phyloP scores from a whole-genome alignment of 1,140 invertebrate species.

The Ceratosolen fusciceps region DNA sequence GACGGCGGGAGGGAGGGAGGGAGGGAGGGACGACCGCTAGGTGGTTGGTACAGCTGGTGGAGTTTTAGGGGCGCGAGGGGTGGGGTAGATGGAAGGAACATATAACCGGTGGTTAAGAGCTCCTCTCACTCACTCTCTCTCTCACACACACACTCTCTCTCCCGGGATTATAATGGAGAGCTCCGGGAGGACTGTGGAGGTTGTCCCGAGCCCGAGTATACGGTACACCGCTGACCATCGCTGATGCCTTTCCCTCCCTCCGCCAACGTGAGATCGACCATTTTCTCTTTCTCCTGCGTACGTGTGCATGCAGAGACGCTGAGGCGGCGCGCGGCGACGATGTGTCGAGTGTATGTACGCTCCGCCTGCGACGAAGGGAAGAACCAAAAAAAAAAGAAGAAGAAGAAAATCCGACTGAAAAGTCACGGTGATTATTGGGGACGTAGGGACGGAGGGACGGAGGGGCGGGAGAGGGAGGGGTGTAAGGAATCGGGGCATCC shows the following conservation, averaged over 20 bases:
- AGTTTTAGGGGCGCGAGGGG: background rate
- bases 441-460: background rate
- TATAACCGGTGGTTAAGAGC: slow-evolving; percentile 34
- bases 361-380: slow-evolving; percentile 45
- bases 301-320: slow-evolving; percentile 44
- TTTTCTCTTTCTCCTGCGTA: slow-evolving; percentile 43
- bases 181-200: too few species aligned
- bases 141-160: too few species aligned
- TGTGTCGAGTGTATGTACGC: slow-evolving; percentile 59
- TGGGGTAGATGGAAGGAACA: background rate
- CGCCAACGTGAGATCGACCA: background rate
- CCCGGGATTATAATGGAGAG: too few species aligned
- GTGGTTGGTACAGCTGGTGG: too few species aligned
- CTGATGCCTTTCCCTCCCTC: background rate
- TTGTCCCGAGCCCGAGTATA: slow-evolving; percentile 39
- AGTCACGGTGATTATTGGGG: background rate
- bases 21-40: background rate
- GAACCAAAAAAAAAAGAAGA: slow-evolving; percentile 29
- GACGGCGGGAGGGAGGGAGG: background rate
- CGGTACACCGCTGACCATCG: slow-evolving; percentile 18
- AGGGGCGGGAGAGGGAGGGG: background rate
- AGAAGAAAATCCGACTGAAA: slow-evolving; percentile 21
- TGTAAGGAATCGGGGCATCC: background rate
- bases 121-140: background rate
- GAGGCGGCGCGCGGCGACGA: slow-evolving; percentile 50